Percentiles rank a stretch among this genome's conserved stretches.
Evolutionary conservation across 53 echinoderm and acorn worm species (phyloP).

Genomic region (Henricia sp.): DNA sequence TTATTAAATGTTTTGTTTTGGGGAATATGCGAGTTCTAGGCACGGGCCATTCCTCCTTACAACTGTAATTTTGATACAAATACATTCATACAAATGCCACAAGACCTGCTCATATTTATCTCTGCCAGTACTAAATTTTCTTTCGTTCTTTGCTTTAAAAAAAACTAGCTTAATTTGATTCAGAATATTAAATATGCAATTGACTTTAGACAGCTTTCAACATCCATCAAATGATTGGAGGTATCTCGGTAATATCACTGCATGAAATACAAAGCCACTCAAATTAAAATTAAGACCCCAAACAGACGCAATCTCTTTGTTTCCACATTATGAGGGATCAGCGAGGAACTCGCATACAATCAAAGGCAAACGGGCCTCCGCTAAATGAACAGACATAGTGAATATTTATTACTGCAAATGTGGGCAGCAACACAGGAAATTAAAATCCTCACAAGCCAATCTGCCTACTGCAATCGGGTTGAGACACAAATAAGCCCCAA

Average conservation of each 20-base stretch:
- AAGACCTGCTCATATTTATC: no score
- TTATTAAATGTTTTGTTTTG: no score
- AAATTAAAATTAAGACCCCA: constrained; percentile 31
- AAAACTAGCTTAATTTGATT: constrained; percentile 4
- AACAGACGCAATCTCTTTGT: constrained; percentile 43
- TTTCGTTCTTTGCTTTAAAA: no score
- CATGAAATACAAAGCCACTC: constrained; percentile 34
- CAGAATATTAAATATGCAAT: not conserved
- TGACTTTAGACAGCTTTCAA: not conserved
- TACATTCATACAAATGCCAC: no score
- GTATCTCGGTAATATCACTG: constrained; percentile 7
- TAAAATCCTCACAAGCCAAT: constrained; percentile 44
- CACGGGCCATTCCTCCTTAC: no score
- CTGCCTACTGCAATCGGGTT: constrained; percentile 26
- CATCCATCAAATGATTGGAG: constrained; percentile 41
- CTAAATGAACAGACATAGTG: not conserved
- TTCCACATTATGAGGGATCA: constrained; percentile 36
- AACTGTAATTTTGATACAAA: no score
- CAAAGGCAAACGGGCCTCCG: constrained; percentile 13
- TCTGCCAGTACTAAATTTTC: no score
- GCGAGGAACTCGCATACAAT: constrained; percentile 23
- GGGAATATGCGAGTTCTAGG: no score
- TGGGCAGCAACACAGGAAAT: constrained; percentile 43
- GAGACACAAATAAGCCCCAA: constrained; percentile 33
- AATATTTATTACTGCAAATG: constrained; percentile 48